Conservation (phyloP, 2,113 vertebrate genomes). For the Ctenomys sociabilis region DNA sequence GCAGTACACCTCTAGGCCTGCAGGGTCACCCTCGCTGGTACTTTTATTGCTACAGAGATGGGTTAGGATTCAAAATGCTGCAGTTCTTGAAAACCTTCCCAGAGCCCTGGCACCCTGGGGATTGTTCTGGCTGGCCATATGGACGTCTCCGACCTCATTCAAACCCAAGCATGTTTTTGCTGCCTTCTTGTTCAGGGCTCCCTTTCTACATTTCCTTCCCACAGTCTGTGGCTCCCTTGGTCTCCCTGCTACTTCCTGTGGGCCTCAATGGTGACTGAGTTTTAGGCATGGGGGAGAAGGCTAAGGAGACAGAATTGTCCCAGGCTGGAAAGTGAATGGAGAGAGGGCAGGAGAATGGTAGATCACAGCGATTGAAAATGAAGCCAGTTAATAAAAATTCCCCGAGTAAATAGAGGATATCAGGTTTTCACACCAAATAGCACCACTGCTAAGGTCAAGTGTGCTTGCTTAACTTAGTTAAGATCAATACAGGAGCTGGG, state of each 20-base stretch:
- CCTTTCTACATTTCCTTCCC: not conserved
- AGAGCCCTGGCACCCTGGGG: constrained; percentile 70
- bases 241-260: not conserved
- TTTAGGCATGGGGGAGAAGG: not conserved
- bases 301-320: not conserved
- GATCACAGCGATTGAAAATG: not conserved
- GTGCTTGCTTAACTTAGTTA: constrained; percentile 59
- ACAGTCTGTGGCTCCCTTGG: not conserved
- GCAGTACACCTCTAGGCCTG: constrained; percentile 41
- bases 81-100: constrained; percentile 76
- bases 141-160: constrained; percentile 55
- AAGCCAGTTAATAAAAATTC: not conserved
- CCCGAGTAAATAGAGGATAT: too few species aligned
- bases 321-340: not conserved
- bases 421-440: not conserved
- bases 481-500: constrained; percentile 52
- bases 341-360: not conserved
- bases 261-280: rapidly evolving
- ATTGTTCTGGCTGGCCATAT: constrained; percentile 63
- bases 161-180: constrained; percentile 49
- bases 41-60: constrained; percentile 66
- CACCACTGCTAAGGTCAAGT: not conserved
- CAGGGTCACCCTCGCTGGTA: constrained; percentile 70
- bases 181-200: not conserved
- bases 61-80: not conserved